Evolutionary conservation across 1,140 invertebrate species (phyloP), one percentile per base, ranked within the genome.

Genomic region (Penaeus chinensis): DNA sequence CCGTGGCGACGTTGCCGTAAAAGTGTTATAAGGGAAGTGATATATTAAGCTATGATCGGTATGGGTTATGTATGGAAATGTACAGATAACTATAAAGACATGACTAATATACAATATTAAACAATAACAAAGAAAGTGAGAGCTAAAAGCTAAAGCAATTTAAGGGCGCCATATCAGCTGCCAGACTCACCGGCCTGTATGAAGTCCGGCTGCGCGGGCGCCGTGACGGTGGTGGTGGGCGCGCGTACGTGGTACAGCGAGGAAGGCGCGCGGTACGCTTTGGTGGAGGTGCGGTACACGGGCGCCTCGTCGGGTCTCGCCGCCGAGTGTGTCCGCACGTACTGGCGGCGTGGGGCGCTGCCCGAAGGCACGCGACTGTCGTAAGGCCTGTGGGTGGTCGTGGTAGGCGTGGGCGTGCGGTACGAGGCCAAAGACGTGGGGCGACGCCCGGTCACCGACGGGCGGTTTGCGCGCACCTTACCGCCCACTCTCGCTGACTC

Each of bases 241-340:
- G 83, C 84, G 13, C 82, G 61, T 20, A 69, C 80, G 61, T 90
- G 71, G 79, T 79, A 90, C 42, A 89, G 84, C 0, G 89, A 85
- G 0, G 89, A 90, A 0, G 89, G 89, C 19, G 89, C 89, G 13
- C 87, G 84, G 81, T 89, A 90, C 22, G 89, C 77, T 82, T 89
- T 86, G 16, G 87, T 83, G 22, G 89, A 89, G 54, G 89, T 89
- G 66, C 82, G 85, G 82, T 89, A 89, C n/a, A 89, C 89, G 5
- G 89, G 89, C 5, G 85, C 42, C 27, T 84, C 85, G 27, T 87
- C 32, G 20, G 37, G 37, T 61, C 61, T 71, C 82, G 65, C 20
- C 32, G 18, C 54, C 71, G 7, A 42, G 19, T 24, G 62, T n/a
- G 19, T 16, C 54, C 47, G 79, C 22, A 81, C 18, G 1, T 69